Evolutionary conservation across 1,140 invertebrate species (phyloP), one percentile per base, ranked within the genome.

Genomic region (Trichoplusia ni): DNA sequence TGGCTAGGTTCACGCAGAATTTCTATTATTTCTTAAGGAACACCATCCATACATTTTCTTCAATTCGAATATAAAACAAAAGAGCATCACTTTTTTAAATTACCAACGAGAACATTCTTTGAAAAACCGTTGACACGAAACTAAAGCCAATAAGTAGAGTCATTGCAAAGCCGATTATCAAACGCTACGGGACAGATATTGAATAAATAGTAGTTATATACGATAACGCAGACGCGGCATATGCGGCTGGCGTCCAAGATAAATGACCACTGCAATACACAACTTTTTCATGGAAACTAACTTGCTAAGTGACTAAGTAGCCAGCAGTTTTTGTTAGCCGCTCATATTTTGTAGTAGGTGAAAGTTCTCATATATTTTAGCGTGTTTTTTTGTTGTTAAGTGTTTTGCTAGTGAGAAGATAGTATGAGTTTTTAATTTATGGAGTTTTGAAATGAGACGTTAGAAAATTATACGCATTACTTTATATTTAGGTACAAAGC

Each of bases 201-300:
- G 60, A 59, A 62, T 35, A 62, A 29, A 62, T 51, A 53, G 11
- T n/a, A n/a, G n/a, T n/a, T 29, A 62, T 53, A 53, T 53, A 53
- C 44, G 38, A 16, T 25, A 40, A 42, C 18, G 51, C 62, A 18
- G 59, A 38, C 42, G 47, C 60, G 46, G 40, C 72, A 75, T 65
- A 66, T 82, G 78, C 47, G 44, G 49, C 64, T 77, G 80, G 64
- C 78, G 25, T 70, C 60, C 47, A 53, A 79, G 69, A 83, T 79
- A 75, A 77, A 83, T 78, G 67, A 69, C 71, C 64, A 33, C 71
- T 72, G 77, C 81, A 73, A 79, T 82, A 80, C 69, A 64, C 62
- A 68, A 74, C 37, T 63, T 77, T 81, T 77, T 76, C 73, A 69
- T 69, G 70, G 71, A 75, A 74, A 73, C 46, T 67, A 44, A 58